These are phyloP conservation scores for Castor canadensis DNA, from an alignment of 2,113 vertebrate species.

Conservation along the genomic window DNA sequence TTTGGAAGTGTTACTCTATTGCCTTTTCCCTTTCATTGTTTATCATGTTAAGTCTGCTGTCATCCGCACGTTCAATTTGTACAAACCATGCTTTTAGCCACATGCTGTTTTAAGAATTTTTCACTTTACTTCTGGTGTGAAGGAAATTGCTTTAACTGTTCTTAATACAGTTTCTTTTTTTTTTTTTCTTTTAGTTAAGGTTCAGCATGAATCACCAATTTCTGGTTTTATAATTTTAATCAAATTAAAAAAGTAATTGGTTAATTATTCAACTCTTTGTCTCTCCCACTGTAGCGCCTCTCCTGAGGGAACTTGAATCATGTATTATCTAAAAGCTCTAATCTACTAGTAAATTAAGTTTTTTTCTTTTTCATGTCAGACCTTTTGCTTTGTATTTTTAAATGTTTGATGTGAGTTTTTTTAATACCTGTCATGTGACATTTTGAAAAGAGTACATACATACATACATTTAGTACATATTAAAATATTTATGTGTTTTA, in stretches of 20 bases:
- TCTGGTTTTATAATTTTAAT: background rate
- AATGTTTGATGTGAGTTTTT: background rate
- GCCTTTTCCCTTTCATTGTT: background rate
- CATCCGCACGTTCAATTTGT: background rate
- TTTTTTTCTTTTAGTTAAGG: background rate
- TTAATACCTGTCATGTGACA: background rate
- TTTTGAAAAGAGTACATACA: background rate
- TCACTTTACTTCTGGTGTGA: background rate
- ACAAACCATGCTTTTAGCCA: background rate
- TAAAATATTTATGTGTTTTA: background rate
- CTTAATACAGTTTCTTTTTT: too few species aligned
- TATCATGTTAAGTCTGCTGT: background rate
- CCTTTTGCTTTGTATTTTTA: background rate
- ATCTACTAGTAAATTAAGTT: background rate
- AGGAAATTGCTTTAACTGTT: background rate
- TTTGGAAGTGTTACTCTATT: background rate
- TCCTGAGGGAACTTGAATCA: background rate
- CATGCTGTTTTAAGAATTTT: background rate
- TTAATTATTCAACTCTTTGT: background rate
- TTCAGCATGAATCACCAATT: background rate
- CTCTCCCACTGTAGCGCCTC: fast-evolving
- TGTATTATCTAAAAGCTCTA: background rate
- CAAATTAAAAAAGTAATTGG: background rate
- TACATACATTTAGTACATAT: background rate
- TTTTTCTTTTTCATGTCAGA: background rate